Percentiles rank a stretch among this genome's conserved stretches.
These are phyloP conservation scores for Troglohyphantes excavatus DNA, from an alignment of 2,888 invertebrate genomes.

Conservation along the genomic window DNA sequence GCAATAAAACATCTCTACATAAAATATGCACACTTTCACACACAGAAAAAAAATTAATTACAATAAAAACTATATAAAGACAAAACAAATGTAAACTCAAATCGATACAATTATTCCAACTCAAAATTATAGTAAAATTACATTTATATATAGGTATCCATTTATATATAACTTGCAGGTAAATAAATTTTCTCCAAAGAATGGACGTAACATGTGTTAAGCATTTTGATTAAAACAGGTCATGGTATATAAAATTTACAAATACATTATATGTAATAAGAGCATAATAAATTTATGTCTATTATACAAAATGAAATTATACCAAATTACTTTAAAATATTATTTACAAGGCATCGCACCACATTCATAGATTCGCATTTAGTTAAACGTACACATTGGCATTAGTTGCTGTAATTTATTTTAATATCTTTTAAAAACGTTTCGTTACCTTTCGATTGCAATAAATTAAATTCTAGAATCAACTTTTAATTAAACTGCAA, in stretches of 20 bases:
- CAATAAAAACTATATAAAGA: constrained; percentile 20
- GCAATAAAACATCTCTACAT: constrained; percentile 14
- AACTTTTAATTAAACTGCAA: too few relatives aligned
- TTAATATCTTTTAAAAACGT: too few relatives aligned
- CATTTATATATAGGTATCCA: constrained; percentile 8
- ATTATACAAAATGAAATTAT: constrained; percentile 1
- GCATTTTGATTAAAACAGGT: constrained; percentile 23
- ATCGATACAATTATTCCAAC: constrained; percentile 17
- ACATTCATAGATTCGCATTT: too few relatives aligned
- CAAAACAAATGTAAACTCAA: constrained; percentile 34
- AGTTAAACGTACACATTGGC: too few relatives aligned
- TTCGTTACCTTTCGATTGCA: too few relatives aligned
- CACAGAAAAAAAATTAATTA: constrained; percentile 22
- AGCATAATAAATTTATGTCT: neutral
- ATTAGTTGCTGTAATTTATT: too few relatives aligned
- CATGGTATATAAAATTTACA: constrained; percentile 18
- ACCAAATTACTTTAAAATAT: too few relatives aligned
- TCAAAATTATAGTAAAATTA: constrained; percentile 15
- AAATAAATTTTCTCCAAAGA: constrained; percentile 18
- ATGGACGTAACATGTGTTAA: neutral
- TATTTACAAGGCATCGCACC: too few relatives aligned
- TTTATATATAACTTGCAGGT: neutral
- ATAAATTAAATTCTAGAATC: too few relatives aligned
- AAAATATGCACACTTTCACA: constrained; percentile 35
- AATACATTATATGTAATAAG: too few relatives aligned